Conservation (phyloP, 2,888 invertebrate species). For the Eupithecia centaureata region DNA sequence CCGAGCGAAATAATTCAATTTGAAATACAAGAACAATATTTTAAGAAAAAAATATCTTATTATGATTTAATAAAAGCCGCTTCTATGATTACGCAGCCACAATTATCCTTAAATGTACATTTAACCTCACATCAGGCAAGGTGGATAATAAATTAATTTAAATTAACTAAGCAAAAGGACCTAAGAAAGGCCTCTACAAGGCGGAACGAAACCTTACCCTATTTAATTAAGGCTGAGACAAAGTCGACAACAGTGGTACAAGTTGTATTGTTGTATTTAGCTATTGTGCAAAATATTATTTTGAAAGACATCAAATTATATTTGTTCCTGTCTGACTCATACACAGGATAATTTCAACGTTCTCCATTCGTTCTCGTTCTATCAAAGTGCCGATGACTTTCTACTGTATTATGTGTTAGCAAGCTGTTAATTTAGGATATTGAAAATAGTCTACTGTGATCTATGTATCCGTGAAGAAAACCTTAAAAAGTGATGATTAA, state of each 20-base stretch:
- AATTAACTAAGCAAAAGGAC: conserved; percentile 77
- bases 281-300: conserved; percentile 3
- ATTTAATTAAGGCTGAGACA: conserved; percentile 73
- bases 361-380: not conserved
- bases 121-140: conserved; percentile 62
- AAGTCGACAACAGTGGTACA: conserved; percentile 57
- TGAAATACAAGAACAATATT: conserved; percentile 2
- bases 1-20: not conserved
- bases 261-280: conserved; percentile 9
- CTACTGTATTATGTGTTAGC: not conserved
- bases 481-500: too few relatives aligned
- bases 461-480: too few relatives aligned
- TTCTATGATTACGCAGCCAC: conserved; percentile 11
- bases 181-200: conserved; percentile 71
- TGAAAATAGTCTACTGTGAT: not conserved
- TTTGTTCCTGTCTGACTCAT: not conserved
- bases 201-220: conserved; percentile 74
- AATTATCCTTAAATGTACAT: conserved; percentile 58
- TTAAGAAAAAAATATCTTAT: not conserved
- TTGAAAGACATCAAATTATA: conserved; percentile 4
- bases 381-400: not conserved
- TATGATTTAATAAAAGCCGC: not conserved
- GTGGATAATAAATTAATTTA: conserved; percentile 76
- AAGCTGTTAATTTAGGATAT: not conserved
- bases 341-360: not conserved